Conservation (phyloP, 2,113 vertebrate genomes). For the Aspidoscelis tigris region DNA sequence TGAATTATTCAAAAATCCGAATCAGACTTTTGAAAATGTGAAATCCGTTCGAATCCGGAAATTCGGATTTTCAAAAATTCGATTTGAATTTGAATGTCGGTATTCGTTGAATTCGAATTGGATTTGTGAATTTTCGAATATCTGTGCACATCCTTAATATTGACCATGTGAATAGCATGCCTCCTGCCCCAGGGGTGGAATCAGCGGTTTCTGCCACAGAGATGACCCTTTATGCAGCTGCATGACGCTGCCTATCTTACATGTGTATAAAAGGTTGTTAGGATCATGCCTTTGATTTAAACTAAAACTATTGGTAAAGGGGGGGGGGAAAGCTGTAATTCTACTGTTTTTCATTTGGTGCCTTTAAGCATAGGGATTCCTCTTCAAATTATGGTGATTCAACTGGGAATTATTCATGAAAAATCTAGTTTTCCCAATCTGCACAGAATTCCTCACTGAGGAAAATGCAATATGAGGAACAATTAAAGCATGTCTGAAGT, state of each 20-base stretch:
- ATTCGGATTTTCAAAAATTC: no score
- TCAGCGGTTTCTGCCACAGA: no score
- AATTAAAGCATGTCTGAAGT: constrained; percentile 50
- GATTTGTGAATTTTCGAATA: no score
- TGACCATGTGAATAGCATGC: not conserved
- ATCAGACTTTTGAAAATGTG: no score
- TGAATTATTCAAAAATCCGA: no score
- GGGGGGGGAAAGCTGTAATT: constrained; percentile 46
- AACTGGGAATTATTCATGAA: constrained; percentile 56
- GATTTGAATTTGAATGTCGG: no score
- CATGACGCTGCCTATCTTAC: not conserved
- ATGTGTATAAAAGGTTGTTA: not conserved
- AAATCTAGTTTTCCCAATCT: constrained; percentile 32
- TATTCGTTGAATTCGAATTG: no score
- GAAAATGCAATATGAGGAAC: constrained; percentile 38
- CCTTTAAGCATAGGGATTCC: constrained; percentile 48
- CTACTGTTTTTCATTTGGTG: constrained; percentile 17
- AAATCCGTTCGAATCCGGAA: no score
- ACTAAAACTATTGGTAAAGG: constrained; percentile 50
- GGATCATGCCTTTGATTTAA: constrained; percentile 28
- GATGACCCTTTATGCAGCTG: no score
- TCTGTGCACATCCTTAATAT: no score
- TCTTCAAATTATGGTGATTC: constrained; percentile 52
- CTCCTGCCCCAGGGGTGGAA: not conserved
- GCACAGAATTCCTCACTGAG: constrained; percentile 40